phyloP scores from a whole-genome alignment of 2,113 vertebrate genomes.

The Acanthochromis polyacanthus region DNA sequence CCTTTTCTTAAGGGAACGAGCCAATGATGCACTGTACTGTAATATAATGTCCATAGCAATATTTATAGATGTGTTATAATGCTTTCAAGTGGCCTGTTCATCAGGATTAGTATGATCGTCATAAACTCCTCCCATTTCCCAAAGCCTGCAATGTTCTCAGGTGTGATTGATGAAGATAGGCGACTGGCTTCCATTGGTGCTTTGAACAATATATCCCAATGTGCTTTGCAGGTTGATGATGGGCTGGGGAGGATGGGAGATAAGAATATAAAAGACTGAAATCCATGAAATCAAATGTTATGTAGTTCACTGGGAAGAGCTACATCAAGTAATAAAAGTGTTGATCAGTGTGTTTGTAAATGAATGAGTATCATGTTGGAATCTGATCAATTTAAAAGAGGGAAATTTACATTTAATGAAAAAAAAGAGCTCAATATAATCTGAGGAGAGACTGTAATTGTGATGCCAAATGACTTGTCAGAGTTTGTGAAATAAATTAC shows the following conservation, averaged over 20 bases:
- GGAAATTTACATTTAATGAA: constrained; percentile 79
- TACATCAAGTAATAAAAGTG: constrained; percentile 63
- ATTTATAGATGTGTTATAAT: constrained; percentile 87
- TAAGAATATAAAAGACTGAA: constrained; percentile 54
- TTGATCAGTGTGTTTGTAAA: constrained; percentile 71
- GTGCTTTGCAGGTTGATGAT: constrained; percentile 73
- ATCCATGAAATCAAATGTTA: constrained; percentile 55
- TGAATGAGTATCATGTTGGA: constrained; percentile 62
- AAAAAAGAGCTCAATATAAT: constrained; percentile 77
- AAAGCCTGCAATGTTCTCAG: constrained; percentile 78
- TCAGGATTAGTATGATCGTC: constrained; percentile 65
- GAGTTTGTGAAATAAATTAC: constrained; percentile 82
- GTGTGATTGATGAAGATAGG: constrained; percentile 67
- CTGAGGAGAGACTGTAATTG: constrained; percentile 74
- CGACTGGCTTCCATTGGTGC: constrained; percentile 55
- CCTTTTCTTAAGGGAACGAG: constrained; percentile 79
- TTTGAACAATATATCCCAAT: constrained; percentile 67
- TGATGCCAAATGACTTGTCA: constrained; percentile 83
- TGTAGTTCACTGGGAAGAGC: constrained; percentile 79
- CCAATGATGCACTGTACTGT: constrained; percentile 88
- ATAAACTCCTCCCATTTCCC: constrained; percentile 65
- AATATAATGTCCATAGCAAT: constrained; percentile 88
- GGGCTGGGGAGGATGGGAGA: constrained; percentile 54
- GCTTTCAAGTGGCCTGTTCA: constrained; percentile 74
- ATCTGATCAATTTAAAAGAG: constrained; percentile 73